Evolutionary conservation across 2,113 vertebrate species (phyloP).

Genomic region (Mirza zaza): DNA sequence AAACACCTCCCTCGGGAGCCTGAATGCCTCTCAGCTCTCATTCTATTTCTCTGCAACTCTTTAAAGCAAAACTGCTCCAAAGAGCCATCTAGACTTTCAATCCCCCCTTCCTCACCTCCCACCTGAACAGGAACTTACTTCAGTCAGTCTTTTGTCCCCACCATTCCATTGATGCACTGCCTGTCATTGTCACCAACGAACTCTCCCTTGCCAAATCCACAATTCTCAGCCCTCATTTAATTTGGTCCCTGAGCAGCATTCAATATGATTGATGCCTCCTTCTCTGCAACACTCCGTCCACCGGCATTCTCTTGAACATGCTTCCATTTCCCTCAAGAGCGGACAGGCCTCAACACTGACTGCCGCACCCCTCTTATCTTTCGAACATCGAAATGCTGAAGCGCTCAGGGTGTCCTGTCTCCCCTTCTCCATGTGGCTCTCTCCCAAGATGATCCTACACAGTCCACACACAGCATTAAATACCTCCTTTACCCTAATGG

Average conservation of each 20-base stretch:
- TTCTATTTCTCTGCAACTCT: neutral
- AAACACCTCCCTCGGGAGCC: neutral
- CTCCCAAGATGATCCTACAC: too few relatives aligned
- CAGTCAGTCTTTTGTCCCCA: neutral
- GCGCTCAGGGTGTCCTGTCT: neutral
- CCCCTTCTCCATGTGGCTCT: neutral
- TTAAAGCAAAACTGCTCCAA: neutral
- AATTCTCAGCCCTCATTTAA: neutral
- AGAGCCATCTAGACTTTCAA: neutral
- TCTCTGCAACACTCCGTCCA: neutral
- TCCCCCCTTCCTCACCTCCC: neutral
- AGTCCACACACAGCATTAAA: neutral
- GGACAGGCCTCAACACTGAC: neutral
- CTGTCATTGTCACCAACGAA: neutral
- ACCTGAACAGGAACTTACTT: neutral
- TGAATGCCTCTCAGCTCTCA: neutral
- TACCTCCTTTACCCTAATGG: too few relatives aligned
- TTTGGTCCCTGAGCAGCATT: neutral
- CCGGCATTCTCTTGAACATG: neutral
- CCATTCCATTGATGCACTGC: too few relatives aligned
- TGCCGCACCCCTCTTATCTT: neutral
- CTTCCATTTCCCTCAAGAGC: neutral
- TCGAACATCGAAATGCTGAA: neutral
- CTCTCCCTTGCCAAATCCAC: neutral
- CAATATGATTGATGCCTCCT: rapidly evolving